A percentile compares a stretch with the other conserved stretches of the same genome.
Conservation (phyloP, 1,140 invertebrate species). For the Littorina saxatilis region DNA sequence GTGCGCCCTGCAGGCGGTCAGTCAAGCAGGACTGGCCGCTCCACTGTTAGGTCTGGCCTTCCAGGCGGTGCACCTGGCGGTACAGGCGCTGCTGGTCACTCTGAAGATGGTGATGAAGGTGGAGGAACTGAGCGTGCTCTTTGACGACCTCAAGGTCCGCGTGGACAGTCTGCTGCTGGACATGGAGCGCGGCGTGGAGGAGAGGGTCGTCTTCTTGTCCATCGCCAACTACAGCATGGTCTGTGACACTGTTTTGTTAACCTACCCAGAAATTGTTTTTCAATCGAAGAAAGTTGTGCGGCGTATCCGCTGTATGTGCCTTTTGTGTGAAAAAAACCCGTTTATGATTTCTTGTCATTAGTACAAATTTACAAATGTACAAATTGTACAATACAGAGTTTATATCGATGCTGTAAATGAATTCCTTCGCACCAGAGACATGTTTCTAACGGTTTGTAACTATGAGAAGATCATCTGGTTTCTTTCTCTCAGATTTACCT, state of each 20-base stretch:
- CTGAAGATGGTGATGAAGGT: not conserved
- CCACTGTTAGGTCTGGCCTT: not conserved
- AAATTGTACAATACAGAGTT: too few relatives aligned
- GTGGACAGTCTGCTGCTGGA: not conserved
- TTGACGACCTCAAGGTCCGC: constrained; percentile 12
- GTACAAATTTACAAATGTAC: too few relatives aligned
- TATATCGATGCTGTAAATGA: too few relatives aligned
- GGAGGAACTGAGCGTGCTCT: not conserved
- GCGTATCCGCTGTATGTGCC: not conserved
- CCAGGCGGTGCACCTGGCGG: constrained; percentile 6
- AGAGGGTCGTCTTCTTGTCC: not conserved
- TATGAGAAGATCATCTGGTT: too few relatives aligned
- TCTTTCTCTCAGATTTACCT: not conserved
- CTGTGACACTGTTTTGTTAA: too few relatives aligned
- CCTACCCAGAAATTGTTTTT: too few relatives aligned
- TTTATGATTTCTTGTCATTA: too few relatives aligned
- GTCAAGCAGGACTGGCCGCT: not conserved
- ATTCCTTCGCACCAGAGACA: too few relatives aligned
- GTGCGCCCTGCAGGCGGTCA: not conserved
- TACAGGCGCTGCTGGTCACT: not conserved
- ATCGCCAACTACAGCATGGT: constrained; percentile 26
- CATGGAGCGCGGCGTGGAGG: constrained; percentile 3
- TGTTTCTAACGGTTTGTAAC: too few relatives aligned
- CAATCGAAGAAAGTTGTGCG: too few relatives aligned
- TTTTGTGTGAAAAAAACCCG: not conserved